Conservation (phyloP, 2,113 vertebrate species). For the Oophaga pumilio region DNA sequence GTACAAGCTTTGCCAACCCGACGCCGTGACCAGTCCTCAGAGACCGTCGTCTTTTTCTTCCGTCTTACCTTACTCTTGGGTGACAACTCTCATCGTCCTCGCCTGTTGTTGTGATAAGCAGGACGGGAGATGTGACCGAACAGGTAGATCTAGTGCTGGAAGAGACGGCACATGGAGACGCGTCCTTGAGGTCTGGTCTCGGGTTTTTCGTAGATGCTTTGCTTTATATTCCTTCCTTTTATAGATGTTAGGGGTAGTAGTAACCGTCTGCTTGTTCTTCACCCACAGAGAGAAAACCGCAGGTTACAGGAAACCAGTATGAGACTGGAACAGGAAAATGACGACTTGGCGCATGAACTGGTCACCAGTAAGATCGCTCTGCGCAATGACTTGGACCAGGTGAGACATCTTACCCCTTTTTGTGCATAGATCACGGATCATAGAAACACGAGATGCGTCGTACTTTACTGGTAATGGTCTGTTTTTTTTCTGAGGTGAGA, state of each 20-base stretch:
- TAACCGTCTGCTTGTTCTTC: slow-evolving; percentile 61
- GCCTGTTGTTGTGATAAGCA: background rate
- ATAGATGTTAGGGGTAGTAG: background rate
- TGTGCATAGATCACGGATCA: too few relatives aligned
- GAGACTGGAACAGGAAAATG: slow-evolving; percentile 96
- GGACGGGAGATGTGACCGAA: background rate
- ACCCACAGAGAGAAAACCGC: slow-evolving; percentile 91
- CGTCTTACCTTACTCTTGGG: background rate
- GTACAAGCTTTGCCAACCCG: background rate
- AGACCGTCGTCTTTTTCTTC: background rate
- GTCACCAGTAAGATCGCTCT: slow-evolving; percentile 98
- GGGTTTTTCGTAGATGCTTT: background rate
- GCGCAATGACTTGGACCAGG: slow-evolving; percentile 95
- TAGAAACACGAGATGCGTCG: too few relatives aligned
- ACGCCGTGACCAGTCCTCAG: background rate
- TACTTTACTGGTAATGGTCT: too few relatives aligned
- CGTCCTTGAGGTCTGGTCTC: background rate
- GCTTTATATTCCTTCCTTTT: background rate
- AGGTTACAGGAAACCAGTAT: slow-evolving; percentile 97
- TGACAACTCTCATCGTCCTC: slow-evolving; percentile 7
- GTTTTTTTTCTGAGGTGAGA: too few relatives aligned
- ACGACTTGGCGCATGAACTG: slow-evolving; percentile 96
- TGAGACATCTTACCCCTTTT: slow-evolving; percentile 61
- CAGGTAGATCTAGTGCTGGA: background rate
- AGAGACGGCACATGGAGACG: background rate